Percentiles rank a stretch among this genome's conserved stretches.
These are phyloP conservation scores for Brachymystax lenok DNA, from an alignment of 2,797 vertebrate species.

Conservation along the genomic window DNA sequence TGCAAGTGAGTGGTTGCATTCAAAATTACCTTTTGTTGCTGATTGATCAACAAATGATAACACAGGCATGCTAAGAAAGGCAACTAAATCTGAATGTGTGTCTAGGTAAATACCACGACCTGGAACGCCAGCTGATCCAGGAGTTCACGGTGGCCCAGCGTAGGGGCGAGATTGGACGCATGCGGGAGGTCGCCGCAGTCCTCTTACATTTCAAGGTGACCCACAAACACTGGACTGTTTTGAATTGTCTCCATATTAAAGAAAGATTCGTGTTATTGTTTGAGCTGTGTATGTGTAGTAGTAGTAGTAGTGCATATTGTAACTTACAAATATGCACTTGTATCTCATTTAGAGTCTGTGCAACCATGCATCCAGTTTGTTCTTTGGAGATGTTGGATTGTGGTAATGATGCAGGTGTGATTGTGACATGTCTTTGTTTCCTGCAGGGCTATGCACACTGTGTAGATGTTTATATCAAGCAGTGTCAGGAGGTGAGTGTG, in stretches of 20 bases:
- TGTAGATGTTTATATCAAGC: constrained; percentile 98
- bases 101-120: constrained; percentile 96
- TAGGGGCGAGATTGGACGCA: constrained; percentile 93
- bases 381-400: too few relatives aligned
- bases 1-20: constrained; percentile 86
- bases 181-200: constrained; percentile 97
- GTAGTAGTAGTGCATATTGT: background rate
- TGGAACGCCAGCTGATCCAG: constrained; percentile 97
- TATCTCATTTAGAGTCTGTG: background rate
- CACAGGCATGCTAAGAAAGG: background rate
- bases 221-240: constrained; percentile 11
- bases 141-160: constrained; percentile 95
- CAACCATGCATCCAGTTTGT: background rate
- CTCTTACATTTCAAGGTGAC: constrained; percentile 98
- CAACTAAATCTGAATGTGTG: background rate
- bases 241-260: background rate
- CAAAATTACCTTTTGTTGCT: background rate
- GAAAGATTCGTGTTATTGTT: background rate
- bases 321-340: background rate
- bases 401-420: background rate
- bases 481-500: constrained; percentile 93
- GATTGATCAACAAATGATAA: background rate
- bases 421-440: constrained; percentile 39
- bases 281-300: background rate
- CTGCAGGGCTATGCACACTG: constrained; percentile 96